phyloP scores from a whole-genome alignment of 2,797 vertebrate genomes.

The Psittacula echo region DNA sequence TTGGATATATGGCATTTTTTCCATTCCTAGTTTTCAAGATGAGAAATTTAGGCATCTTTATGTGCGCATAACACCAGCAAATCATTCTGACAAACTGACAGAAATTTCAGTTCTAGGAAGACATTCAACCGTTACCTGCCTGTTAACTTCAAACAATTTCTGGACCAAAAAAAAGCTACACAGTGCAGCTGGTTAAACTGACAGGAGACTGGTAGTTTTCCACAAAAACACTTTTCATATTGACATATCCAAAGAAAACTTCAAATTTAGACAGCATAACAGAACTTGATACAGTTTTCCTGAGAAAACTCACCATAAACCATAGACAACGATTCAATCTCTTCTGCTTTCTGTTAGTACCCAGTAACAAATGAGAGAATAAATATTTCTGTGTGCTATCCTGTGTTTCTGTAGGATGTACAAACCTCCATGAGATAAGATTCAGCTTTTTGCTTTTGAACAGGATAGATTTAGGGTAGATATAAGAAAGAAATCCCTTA shows the following conservation, averaged over 20 bases:
- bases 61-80: not conserved
- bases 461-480: not conserved
- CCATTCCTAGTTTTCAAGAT: not conserved
- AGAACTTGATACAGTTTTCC: not conserved
- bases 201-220: not conserved
- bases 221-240: not conserved
- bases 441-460: not conserved
- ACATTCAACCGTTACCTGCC: not conserved
- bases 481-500: not conserved
- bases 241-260: not conserved
- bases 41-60: not conserved
- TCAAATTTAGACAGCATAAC: not conserved
- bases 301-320: not conserved
- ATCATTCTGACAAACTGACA: not conserved
- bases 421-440: not conserved
- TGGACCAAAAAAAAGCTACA: not conserved
- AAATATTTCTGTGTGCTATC: not conserved
- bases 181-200: not conserved
- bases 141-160: not conserved
- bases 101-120: not conserved
- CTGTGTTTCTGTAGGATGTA: accelerated
- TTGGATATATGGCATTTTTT: not conserved
- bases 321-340: not conserved
- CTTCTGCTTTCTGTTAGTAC: not conserved
- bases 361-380: not conserved